phyloP scores from a whole-genome alignment of 2,797 vertebrate species.

The Onychomys arenicola region DNA sequence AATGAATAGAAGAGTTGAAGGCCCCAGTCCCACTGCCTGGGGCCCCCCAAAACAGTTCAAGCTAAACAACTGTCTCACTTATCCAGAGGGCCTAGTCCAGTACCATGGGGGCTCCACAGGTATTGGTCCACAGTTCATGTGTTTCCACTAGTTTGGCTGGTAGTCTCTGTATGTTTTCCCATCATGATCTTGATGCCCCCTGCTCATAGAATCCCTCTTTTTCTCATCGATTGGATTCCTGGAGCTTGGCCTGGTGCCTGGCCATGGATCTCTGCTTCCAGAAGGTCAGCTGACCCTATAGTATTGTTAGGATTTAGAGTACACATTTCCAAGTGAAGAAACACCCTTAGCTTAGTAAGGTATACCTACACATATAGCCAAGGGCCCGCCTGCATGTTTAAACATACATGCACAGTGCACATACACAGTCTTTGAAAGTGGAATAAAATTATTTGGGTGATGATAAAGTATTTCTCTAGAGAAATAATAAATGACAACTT shows the following conservation, averaged over 20 bases:
- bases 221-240: too few species aligned
- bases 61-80: too few species aligned
- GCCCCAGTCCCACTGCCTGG: too few species aligned
- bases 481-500: conserved; percentile 34
- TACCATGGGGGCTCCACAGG: too few species aligned
- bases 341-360: not conserved
- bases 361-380: not conserved
- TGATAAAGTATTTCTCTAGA: conserved; percentile 28
- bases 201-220: too few species aligned
- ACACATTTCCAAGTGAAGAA: conserved; percentile 43
- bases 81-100: too few species aligned
- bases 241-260: too few species aligned
- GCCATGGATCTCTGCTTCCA: not conserved
- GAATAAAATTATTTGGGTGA: conserved; percentile 14
- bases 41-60: too few species aligned
- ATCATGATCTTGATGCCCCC: too few species aligned
- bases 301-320: not conserved
- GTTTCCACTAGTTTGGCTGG: too few species aligned
- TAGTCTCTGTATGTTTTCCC: too few species aligned
- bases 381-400: not conserved
- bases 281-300: conserved; percentile 23
- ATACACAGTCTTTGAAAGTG: not conserved
- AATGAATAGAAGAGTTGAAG: conserved; percentile 33
- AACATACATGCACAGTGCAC: accelerated
- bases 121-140: too few species aligned